Percentiles rank a stretch among this genome's conserved stretches.
These are phyloP conservation scores for Cebidichthys violaceus DNA, from an alignment of 2,113 vertebrate species.

Conservation along the genomic window DNA sequence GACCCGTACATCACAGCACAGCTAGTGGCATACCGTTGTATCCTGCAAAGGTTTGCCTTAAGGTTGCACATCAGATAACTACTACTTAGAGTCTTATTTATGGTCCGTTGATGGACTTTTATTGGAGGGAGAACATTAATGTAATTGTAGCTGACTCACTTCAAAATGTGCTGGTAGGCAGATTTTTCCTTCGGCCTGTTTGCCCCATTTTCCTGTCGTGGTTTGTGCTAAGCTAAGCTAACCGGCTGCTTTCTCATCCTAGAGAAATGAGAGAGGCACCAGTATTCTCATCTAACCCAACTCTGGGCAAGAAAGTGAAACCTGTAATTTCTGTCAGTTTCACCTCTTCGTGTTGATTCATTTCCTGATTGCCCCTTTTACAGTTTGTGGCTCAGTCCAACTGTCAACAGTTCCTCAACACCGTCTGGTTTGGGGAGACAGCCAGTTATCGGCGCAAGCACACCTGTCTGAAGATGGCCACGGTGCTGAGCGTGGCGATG, in stretches of 20 bases:
- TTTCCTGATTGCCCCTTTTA: neutral
- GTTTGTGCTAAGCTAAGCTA: constrained; percentile 1
- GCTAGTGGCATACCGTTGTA: neutral
- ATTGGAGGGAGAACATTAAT: neutral
- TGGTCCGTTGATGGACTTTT: constrained; percentile 1
- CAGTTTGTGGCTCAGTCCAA: constrained; percentile 99
- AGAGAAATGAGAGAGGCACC: neutral
- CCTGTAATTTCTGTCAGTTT: neutral
- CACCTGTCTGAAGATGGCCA: constrained; percentile 96
- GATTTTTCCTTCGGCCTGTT: neutral
- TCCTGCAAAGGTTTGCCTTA: constrained; percentile 8
- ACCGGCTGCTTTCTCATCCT: neutral
- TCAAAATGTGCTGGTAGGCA: neutral
- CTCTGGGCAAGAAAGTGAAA: neutral
- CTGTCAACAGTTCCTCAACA: constrained; percentile 99
- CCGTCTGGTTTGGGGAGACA: constrained; percentile 98
- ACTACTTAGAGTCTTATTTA: neutral
- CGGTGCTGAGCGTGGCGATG: constrained; percentile 91
- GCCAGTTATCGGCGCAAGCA: constrained; percentile 98
- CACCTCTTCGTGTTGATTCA: neutral
- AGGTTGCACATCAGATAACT: neutral
- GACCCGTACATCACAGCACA: constrained; percentile 41
- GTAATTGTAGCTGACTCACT: neutral
- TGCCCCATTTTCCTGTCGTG: neutral
- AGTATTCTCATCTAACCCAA: neutral